Percentiles rank a stretch among this genome's conserved stretches.
phyloP scores from a whole-genome alignment of 2,888 invertebrate genomes.

The Xanthorhoe designata region DNA sequence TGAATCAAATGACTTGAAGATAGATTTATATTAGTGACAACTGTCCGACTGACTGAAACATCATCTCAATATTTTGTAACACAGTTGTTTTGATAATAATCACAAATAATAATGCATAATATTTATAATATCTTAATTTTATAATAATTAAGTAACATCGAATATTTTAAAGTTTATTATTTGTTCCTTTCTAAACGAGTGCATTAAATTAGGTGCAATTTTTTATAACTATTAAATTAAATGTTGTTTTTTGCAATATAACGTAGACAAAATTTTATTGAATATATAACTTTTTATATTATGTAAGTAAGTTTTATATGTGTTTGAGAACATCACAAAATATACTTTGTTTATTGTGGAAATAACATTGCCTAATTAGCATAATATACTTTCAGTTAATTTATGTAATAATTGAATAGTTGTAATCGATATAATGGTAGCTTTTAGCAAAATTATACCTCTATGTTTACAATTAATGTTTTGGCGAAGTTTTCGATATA shows the following conservation, averaged over 20 bases:
- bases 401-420: conserved; percentile 20
- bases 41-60: conserved; percentile 31
- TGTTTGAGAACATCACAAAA: conserved; percentile 8
- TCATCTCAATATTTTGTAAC: conserved; percentile 17
- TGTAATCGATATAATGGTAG: conserved; percentile 54
- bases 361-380: conserved; percentile 29
- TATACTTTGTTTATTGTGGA: conserved; percentile 3
- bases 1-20: neutral
- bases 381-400: conserved; percentile 28
- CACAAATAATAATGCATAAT: conserved; percentile 32
- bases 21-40: conserved; percentile 2
- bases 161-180: conserved; percentile 24
- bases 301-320: neutral
- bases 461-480: conserved; percentile 30
- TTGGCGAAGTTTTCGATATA: conserved; percentile 64
- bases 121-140: neutral
- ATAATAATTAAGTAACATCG: conserved; percentile 22
- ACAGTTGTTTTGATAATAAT: conserved; percentile 6
- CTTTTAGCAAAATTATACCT: conserved; percentile 60
- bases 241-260: conserved; percentile 22
- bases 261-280: conserved; percentile 21
- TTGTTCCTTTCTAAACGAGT: conserved; percentile 34
- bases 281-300: conserved; percentile 9
- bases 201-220: conserved; percentile 33
- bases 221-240: conserved; percentile 12